A percentile compares a stretch with the other conserved stretches of the same genome.
These are phyloP conservation scores for Lycocerus yunnanus DNA, from an alignment of 2,888 invertebrate genomes.

Conservation along the genomic window DNA sequence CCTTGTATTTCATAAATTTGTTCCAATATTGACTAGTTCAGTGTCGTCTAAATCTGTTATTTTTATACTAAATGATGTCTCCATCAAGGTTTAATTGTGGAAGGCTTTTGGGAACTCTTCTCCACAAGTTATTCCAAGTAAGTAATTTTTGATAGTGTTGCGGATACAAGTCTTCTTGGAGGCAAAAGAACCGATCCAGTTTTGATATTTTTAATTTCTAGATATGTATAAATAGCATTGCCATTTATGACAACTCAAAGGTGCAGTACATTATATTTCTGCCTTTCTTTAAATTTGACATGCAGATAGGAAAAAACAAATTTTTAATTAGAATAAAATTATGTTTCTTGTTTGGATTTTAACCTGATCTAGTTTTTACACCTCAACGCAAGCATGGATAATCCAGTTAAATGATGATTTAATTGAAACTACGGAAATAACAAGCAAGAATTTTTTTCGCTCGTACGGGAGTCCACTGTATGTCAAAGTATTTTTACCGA, in stretches of 20 bases:
- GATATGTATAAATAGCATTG: neutral
- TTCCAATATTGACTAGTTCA: neutral
- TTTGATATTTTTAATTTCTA: no score
- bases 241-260: neutral
- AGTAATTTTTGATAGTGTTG: no score
- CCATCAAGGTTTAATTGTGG: neutral
- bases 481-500: neutral
- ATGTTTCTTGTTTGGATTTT: neutral
- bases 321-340: neutral
- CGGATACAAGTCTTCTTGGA: no score
- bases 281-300: neutral
- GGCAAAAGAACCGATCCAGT: no score
- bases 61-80: neutral
- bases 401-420: neutral
- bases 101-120: neutral
- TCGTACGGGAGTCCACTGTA: neutral
- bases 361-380: neutral
- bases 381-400: no score
- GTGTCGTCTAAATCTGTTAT: neutral
- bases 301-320: neutral
- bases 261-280: neutral
- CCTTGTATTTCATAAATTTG: neutral
- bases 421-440: no score
- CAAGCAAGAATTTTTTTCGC: neutral
- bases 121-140: no score